These are phyloP conservation scores for Rhynchomys soricoides DNA, from an alignment of 2,113 vertebrate genomes.

Conservation along the genomic window DNA sequence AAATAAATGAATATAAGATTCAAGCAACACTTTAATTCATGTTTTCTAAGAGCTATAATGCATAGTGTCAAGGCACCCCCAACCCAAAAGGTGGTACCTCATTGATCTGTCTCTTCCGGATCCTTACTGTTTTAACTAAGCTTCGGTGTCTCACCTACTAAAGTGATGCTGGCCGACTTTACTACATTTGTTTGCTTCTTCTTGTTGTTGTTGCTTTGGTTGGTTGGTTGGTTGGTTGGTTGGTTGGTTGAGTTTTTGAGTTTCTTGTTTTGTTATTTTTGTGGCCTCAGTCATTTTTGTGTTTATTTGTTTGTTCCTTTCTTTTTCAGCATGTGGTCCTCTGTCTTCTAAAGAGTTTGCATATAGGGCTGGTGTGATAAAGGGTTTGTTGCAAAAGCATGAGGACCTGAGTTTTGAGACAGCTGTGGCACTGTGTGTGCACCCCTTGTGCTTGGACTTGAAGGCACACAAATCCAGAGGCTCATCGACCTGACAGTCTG, in stretches of 20 bases:
- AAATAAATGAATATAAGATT: slow-evolving; percentile 1
- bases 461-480: neutral
- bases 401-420: neutral
- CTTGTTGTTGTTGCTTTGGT: too few species aligned
- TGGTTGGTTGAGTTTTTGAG: too few species aligned
- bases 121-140: neutral
- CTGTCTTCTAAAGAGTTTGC: slow-evolving; percentile 3
- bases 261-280: neutral
- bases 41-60: neutral
- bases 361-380: neutral
- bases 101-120: neutral
- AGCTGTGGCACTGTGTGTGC: neutral
- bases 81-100: neutral
- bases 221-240: too few species aligned
- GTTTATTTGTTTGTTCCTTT: neutral
- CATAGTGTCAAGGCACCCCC: neutral
- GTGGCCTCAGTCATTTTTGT: neutral
- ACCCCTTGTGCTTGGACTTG: neutral
- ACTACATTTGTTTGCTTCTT: neutral
- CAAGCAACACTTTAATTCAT: neutral
- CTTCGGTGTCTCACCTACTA: neutral
- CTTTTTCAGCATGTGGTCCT: neutral
- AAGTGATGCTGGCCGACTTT: neutral
- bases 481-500: too few species aligned
- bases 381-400: neutral